These are phyloP conservation scores for Silurus meridionalis DNA, from an alignment of 2,113 vertebrate species.

Conservation along the genomic window DNA sequence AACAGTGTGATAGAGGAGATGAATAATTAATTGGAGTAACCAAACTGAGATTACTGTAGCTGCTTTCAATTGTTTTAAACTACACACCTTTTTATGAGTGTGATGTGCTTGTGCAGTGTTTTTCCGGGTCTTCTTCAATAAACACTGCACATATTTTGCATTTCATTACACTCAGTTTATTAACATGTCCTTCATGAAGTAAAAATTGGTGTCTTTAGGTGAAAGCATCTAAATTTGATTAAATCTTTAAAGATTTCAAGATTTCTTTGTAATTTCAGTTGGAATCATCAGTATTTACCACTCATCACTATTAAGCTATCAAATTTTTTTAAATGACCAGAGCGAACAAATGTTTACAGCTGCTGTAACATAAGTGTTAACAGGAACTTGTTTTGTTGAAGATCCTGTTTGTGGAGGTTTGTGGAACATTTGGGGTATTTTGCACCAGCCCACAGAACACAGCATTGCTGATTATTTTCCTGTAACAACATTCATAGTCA, in stretches of 20 bases:
- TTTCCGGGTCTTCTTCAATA: neutral
- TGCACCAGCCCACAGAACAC: too few species aligned
- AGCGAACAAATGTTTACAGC: too few species aligned
- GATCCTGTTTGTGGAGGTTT: too few species aligned
- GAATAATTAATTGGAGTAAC: slow-evolving; percentile 41
- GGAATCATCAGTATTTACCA: neutral
- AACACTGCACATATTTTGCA: neutral
- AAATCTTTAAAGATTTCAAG: neutral
- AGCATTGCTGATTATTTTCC: too few species aligned
- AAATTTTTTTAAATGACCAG: neutral
- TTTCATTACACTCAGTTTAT: neutral
- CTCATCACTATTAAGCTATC: neutral
- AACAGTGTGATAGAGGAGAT: slow-evolving; percentile 25
- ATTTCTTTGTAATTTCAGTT: neutral
- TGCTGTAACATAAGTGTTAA: too few species aligned
- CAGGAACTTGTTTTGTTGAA: too few species aligned
- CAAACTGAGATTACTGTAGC: slow-evolving; percentile 3
- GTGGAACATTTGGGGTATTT: too few species aligned
- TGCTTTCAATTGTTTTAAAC: slow-evolving; percentile 14
- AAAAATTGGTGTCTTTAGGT: neutral
- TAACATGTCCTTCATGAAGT: neutral
- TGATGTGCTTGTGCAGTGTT: neutral
- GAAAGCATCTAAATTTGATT: neutral
- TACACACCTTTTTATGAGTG: neutral
- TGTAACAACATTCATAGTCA: too few species aligned